Conservation (phyloP, 2,797 vertebrate genomes). For the Borostomias antarcticus region DNA sequence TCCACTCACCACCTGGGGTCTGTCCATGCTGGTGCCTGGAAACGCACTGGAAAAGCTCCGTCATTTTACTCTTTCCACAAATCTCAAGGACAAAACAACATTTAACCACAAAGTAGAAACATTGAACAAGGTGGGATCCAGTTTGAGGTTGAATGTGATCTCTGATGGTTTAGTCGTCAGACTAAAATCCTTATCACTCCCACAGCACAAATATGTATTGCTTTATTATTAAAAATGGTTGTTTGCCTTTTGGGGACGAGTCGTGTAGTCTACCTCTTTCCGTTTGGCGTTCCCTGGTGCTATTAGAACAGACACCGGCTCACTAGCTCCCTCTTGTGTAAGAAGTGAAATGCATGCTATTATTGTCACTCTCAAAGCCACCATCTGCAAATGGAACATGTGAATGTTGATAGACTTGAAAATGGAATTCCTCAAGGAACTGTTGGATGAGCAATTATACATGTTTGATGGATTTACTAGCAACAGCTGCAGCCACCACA, state of each 20-base stretch:
- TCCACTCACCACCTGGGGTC: conserved; percentile 47
- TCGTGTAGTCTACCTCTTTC: conserved; percentile 33
- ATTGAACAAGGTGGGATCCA: too few relatives aligned
- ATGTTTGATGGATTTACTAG: neutral
- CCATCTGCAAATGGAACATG: conserved; percentile 9
- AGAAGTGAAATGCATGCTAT: conserved; percentile 24
- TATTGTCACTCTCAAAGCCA: neutral
- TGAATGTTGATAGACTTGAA: neutral
- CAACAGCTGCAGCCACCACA: too few relatives aligned
- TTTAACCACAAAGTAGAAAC: conserved; percentile 45
- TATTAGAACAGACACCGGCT: conserved; percentile 2
- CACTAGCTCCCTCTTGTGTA: conserved; percentile 60
- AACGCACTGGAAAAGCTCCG: conserved; percentile 29
- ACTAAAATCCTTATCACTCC: conserved; percentile 47
- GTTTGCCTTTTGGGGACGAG: conserved; percentile 34
- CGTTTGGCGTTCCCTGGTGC: conserved; percentile 27
- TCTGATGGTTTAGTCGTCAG: conserved; percentile 54
- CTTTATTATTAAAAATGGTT: conserved; percentile 33
- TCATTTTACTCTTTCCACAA: conserved; percentile 53
- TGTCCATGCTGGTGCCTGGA: conserved; percentile 39
- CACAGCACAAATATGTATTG: conserved; percentile 39
- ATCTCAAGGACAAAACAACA: conserved; percentile 27
- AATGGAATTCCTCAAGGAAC: neutral
- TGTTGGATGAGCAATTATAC: neutral
- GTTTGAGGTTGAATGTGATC: conserved; percentile 43